Base-by-base conservation (phyloP, 2,888 invertebrate genomes). In the Cremastinae sp. region DNA sequence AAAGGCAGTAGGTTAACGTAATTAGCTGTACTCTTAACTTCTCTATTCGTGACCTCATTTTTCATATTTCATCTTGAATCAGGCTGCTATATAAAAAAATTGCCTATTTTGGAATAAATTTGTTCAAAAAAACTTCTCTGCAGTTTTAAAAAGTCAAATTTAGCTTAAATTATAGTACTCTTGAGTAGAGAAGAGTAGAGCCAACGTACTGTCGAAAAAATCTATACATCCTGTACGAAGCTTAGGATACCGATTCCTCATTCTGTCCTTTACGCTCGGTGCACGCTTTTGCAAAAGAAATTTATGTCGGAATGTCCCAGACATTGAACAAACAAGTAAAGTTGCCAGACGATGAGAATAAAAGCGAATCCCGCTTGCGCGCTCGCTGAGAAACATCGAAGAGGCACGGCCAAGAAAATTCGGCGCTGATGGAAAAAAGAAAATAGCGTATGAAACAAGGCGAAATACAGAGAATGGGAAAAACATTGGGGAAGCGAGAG, bases 321-420 rank as follows among this genome's bases (percentile, higher is more conserved):
- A 77, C 77, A 54, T 77, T 74, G 73, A 70, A 74, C 77, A 72
- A 81, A 81, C 78, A 81, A 80, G 72, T 61, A 65, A 81, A 80
- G 75, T 81, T 81, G 65, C 70, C 75, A 75, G 80, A 79, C 72
- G 78, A 74, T 64, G 73, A 58, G 72, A 70, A 81, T 66, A 70
- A 75, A 79, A 54, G 58, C 43, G 18, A 54, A 14, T 9, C 59
- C 45, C 45, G 51, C 20, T 36, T 28, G 47, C 12, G 28, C 16
- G 51, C 5, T n/a, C 16, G 14, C 34, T 14, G 22, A 12, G 14
- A 36, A 36, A 45, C n/a, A n/a, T 14, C 20, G 18, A 62, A 16
- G 41, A 61, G 34, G 16, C 36, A 53, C 5, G 41, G 16, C 22
- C 43, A 66, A 36, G 43, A 36, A 54, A 53, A 34, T 54, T 69